Percentiles rank a stretch among this genome's conserved stretches.
Conservation (phyloP, 2,888 invertebrate species). For the Mythimna ferrago region DNA sequence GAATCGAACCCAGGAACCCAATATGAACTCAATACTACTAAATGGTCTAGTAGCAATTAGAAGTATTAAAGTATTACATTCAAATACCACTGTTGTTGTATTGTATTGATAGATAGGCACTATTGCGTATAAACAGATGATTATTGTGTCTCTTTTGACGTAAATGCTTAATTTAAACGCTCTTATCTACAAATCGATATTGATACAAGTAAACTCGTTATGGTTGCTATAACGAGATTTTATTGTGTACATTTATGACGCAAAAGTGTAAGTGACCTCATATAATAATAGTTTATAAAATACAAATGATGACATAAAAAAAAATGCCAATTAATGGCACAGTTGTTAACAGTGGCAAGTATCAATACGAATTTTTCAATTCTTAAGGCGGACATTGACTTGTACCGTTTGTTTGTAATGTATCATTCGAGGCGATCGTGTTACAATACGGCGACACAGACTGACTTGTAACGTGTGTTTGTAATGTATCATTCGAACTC, state of each 20-base stretch:
- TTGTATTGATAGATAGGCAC: not conserved
- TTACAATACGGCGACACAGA: too few species aligned
- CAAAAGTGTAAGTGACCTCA: conserved; percentile 53
- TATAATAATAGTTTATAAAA: conserved; percentile 17
- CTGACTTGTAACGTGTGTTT: too few species aligned
- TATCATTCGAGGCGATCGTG: too few species aligned
- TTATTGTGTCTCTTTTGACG: conserved; percentile 33
- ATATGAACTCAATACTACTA: not conserved
- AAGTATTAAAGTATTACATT: not conserved
- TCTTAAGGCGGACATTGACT: too few species aligned
- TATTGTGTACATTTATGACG: conserved; percentile 44
- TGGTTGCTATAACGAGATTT: conserved; percentile 19
- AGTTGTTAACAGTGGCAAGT: too few species aligned
- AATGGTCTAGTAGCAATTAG: not conserved
- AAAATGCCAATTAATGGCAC: too few species aligned
- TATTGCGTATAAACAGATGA: conserved; percentile 27
- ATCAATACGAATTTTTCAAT: too few species aligned
- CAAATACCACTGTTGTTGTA: not conserved
- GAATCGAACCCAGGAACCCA: not conserved
- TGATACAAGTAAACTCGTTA: conserved; percentile 20
- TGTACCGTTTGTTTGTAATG: too few species aligned
- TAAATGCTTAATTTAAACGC: conserved; percentile 29
- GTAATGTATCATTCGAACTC: too few species aligned
- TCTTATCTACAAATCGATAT: conserved; percentile 37
- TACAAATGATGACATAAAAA: conserved; percentile 53